Base-by-base conservation (phyloP, 1,140 invertebrate genomes). In the Meloidogyne floridensis region DNA sequence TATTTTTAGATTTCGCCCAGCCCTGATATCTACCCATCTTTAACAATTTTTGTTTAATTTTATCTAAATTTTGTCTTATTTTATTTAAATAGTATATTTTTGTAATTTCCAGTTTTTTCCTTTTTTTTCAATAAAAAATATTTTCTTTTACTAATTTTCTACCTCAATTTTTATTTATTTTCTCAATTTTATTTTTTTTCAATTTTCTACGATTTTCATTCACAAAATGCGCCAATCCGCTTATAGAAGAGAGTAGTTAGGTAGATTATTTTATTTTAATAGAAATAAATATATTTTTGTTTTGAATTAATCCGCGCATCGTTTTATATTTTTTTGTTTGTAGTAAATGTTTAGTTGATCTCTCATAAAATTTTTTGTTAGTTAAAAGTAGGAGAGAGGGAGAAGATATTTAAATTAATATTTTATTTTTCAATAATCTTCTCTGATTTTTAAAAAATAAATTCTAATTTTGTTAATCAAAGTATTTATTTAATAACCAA, bases 121-220 rank as follows among this genome's bases (percentile, higher is more conserved):
- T 59, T 15, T 59, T 65, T 65, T 59, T 59, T 15, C 3, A 59
- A 15, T 59, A 59, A 59, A 65, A 65, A 65, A n/a, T 65, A n/a
- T 65, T 65, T n/a, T 65, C 15, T 59, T 59, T 65, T n/a, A n/a
- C 6, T 65, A 13, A 65, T 65, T 65, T 65, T 65, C 47, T 65
- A 65, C 59, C 59, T 65, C 59, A 65, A n/a, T 65, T 65, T 65
- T n/a, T 65, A 5, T n/a, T 65, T 65, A n/a, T 65, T 65, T 65
- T 5, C 7, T 65, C 6, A 4, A 59, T 56, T 56, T 56, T 56
- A 32, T 32, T 59, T 65, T n/a, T 65, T n/a, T 8, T 0, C 59
- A 5, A 65, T 65, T 65, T 65, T 65, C n/a, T 65, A 13, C 56
- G 56, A 59, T 65, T 65, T 54, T 65, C 6, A n/a, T 47, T 47